Conservation (phyloP, 2,888 invertebrate genomes). For the Agrochola lychnidis region DNA sequence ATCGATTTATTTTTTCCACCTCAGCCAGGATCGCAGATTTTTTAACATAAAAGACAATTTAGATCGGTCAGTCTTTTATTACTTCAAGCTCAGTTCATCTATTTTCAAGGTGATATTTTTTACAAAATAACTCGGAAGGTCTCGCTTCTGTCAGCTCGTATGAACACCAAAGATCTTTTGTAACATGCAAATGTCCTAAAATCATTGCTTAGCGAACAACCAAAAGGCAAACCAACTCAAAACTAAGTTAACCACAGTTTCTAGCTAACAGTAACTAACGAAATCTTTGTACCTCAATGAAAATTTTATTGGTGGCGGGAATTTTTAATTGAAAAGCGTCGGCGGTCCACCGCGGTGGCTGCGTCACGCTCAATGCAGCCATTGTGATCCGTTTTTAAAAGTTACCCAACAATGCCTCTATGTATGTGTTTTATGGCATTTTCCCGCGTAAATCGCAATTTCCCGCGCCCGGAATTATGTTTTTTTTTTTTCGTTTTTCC, state of each 20-base stretch:
- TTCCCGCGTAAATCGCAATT: conserved; percentile 69
- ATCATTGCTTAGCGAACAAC: not conserved
- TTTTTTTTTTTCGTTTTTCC: conserved; percentile 40
- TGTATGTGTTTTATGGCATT: conserved; percentile 68
- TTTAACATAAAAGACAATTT: too few species aligned
- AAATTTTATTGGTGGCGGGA: conserved; percentile 69
- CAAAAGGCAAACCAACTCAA: conserved; percentile 5
- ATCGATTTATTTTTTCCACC: not conserved
- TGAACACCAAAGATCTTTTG: not conserved
- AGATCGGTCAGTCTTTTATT: too few species aligned
- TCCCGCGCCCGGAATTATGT: conserved; percentile 66
- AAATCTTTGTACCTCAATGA: conserved; percentile 67
- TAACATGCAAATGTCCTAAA: not conserved
- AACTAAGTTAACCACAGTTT: conserved; percentile 38
- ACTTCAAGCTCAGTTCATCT: not conserved
- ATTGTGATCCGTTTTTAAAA: conserved; percentile 73
- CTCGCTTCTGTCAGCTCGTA: not conserved
- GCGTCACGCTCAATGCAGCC: conserved; percentile 66
- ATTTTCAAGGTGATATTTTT: not conserved
- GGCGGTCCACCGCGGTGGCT: conserved; percentile 62
- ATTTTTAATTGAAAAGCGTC: conserved; percentile 71
- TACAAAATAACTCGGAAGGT: not conserved
- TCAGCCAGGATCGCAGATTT: not conserved
- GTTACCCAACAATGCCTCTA: conserved; percentile 83
- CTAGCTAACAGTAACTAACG: conserved; percentile 60